Evolutionary conservation across 37 sponge, comb jelly and placozoan species (phyloP).

Genomic region (Chondrilla cf. caribensis): DNA sequence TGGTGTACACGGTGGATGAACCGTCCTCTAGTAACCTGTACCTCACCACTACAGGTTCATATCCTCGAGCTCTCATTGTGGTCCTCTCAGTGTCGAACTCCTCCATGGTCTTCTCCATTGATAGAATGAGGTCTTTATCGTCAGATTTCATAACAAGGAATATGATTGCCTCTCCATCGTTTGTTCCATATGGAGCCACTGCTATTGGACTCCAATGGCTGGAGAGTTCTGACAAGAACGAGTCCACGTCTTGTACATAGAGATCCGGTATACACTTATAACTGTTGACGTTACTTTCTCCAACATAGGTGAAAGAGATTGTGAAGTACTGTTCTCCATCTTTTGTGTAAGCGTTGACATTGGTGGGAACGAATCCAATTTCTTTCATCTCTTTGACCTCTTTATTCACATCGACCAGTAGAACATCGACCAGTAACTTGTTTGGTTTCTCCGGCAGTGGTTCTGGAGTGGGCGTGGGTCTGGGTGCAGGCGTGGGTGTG

Average conservation of each 20-base stretch:
- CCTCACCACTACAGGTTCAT: neutral
- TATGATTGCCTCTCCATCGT: neutral
- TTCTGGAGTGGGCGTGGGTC: neutral
- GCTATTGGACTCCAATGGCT: neutral
- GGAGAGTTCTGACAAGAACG: too few relatives aligned
- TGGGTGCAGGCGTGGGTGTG: neutral
- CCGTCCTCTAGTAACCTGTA: neutral
- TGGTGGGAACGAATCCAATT: constrained; percentile 5
- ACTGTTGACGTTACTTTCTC: neutral
- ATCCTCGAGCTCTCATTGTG: neutral
- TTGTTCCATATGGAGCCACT: constrained; percentile 3
- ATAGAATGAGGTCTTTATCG: neutral
- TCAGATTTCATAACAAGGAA: neutral
- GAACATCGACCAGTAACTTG: neutral
- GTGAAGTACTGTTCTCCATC: neutral
- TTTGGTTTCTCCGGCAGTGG: constrained; percentile 13
- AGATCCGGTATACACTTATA: neutral
- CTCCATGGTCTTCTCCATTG: neutral
- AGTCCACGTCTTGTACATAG: too few relatives aligned
- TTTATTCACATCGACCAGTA: neutral
- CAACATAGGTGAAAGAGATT: neutral
- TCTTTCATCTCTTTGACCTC: neutral
- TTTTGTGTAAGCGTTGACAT: neutral
- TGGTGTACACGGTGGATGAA: neutral
- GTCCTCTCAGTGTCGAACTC: neutral